Conservation (phyloP, 2,797 vertebrate genomes). For the Mus minutoides region DNA sequence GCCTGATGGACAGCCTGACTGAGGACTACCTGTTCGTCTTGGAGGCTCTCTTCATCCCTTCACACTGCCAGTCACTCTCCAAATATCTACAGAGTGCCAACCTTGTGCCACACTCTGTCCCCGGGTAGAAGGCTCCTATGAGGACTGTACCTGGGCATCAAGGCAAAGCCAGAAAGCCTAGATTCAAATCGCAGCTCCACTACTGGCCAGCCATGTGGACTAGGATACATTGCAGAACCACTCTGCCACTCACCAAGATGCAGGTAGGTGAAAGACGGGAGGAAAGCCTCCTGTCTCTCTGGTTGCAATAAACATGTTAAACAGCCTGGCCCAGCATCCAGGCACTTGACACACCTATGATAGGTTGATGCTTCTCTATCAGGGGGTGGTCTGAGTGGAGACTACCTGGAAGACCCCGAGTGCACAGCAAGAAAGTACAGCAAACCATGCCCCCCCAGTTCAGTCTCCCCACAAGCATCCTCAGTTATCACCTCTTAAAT, state of each 20-base stretch:
- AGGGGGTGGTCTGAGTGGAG: background rate
- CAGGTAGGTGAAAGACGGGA: background rate
- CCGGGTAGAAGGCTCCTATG: accelerated
- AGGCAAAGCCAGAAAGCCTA: background rate
- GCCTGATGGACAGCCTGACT: background rate
- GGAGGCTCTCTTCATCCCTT: background rate
- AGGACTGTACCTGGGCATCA: background rate
- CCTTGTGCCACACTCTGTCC: background rate
- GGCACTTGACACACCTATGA: background rate
- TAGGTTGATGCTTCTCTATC: background rate
- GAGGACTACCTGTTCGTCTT: background rate
- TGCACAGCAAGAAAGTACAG: accelerated
- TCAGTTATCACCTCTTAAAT: background rate
- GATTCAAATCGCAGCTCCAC: background rate
- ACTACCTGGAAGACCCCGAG: background rate
- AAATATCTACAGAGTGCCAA: background rate
- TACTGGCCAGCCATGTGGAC: background rate
- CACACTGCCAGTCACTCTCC: background rate
- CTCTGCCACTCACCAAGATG: background rate
- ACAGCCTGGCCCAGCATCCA: background rate
- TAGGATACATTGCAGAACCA: background rate
- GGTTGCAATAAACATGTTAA: background rate
- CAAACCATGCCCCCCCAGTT: background rate
- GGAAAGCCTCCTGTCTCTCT: background rate
- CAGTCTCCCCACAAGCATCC: background rate